Evolutionary conservation across 2,888 invertebrate species (phyloP), one percentile per base, ranked within the genome.

Genomic region (Cephus pulcher): DNA sequence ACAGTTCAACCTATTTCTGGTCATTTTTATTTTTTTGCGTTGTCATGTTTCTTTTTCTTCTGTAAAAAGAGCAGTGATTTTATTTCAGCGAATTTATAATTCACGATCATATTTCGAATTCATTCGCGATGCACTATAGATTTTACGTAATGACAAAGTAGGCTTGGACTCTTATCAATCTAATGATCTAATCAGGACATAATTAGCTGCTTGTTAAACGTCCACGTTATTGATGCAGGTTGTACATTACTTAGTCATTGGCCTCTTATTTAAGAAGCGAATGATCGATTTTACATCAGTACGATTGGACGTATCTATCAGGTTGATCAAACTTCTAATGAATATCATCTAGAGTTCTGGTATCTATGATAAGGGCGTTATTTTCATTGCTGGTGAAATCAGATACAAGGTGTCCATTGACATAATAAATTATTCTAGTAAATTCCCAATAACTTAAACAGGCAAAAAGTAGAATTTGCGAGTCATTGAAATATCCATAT

Each of bases 161-260:
- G 81, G 80, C 23, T 56, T 80, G 74, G 68, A 81, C 68, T 79
- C 56, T 70, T 78, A 82, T 82, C 78, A 75, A 80, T 71, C 74
- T 75, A 82, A 84, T 84, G 80, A 84, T 81, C 80, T 81, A 81
- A 76, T 78, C 34, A n/a, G 77, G 34, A 76, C 78, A 82, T 83
- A 82, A 81, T 84, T 79, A 80, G 79, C 80, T 80, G 69, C 77
- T 71, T 70, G 80, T 32, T 71, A 78, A 79, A 75, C 74, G 71
- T 71, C 71, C 6, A 34, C 32, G 32, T 71, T 34, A 71, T 32
- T 34, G 71, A 71, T 30, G 71, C 32, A 32, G 33, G 23, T 23
- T 32, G 71, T 23, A 71, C 9, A 11, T 71, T 32, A 12, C 71
- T 11, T 11, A 71, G 32, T 71, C 71, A 15, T 4, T 34, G 71